These are phyloP conservation scores for Uria aalge DNA, from an alignment of 2,113 vertebrate species.

Conservation along the genomic window DNA sequence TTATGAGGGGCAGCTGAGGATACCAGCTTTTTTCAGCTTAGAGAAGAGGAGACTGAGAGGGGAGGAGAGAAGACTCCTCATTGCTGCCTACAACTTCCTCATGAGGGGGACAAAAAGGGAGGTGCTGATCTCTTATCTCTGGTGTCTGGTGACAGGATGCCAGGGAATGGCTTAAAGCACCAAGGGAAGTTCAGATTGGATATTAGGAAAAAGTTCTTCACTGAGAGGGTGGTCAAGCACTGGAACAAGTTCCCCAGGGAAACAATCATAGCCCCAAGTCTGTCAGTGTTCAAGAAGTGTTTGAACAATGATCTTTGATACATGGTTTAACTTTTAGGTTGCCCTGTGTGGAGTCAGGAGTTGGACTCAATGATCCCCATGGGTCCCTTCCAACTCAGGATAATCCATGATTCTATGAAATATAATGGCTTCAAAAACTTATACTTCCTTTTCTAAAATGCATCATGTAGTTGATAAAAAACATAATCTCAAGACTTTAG, in stretches of 20 bases:
- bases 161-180: neutral
- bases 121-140: neutral
- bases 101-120: neutral
- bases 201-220: neutral
- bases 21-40: neutral
- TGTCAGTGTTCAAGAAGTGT: neutral
- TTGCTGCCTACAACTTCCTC: neutral
- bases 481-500: neutral
- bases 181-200: neutral
- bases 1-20: neutral
- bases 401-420: neutral
- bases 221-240: neutral
- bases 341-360: neutral
- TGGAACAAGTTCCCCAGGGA: neutral
- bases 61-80: neutral
- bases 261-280: neutral
- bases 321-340: neutral
- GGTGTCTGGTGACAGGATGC: rapidly evolving
- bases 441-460: neutral
- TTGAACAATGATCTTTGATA: neutral
- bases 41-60: neutral
- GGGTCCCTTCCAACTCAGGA: neutral
- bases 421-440: neutral
- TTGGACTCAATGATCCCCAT: neutral
- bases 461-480: neutral